Evolutionary conservation across 2,888 invertebrate species (phyloP).

Genomic region (Acleris holmiana): DNA sequence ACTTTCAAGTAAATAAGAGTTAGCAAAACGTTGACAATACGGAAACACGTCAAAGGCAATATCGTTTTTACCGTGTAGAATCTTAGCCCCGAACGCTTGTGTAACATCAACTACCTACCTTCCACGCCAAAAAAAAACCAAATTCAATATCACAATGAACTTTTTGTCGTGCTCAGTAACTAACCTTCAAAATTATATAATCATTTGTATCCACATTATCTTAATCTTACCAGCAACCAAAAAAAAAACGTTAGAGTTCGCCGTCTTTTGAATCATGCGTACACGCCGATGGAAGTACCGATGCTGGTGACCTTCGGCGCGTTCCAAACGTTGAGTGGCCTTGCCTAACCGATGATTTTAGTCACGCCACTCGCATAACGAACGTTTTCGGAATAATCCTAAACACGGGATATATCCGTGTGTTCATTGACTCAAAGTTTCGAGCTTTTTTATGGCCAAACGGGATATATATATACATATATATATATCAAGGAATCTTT

Average conservation of each 20-base stretch:
- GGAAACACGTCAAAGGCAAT: too few species aligned
- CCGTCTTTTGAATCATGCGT: conserved; percentile 13
- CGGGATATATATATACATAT: too few species aligned
- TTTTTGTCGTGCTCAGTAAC: conserved; percentile 22
- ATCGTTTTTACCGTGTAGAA: too few species aligned
- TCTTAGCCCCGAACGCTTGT: too few species aligned
- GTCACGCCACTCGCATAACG: conserved; percentile 64
- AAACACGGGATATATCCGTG: conserved; percentile 1
- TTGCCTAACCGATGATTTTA: conserved; percentile 71
- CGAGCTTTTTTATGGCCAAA: background rate
- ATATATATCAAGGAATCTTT: too few species aligned
- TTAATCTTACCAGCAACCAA: conserved; percentile 2
- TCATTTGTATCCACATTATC: conserved; percentile 17
- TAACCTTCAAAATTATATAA: conserved; percentile 28
- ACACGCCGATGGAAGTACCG: conserved; percentile 18
- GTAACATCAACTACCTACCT: too few species aligned
- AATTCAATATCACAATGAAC: conserved; percentile 1
- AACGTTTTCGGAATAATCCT: conserved; percentile 25
- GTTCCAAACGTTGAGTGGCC: conserved; percentile 71
- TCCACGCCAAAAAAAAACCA: conserved; percentile 2
- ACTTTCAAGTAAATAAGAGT: too few species aligned
- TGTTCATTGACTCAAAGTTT: background rate
- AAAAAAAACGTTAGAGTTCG: conserved; percentile 26
- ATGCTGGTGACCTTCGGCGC: conserved; percentile 62
- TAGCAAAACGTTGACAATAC: too few species aligned